Base-by-base conservation (phyloP, 2,797 vertebrate genomes). In the Pelochelys cantorii region DNA sequence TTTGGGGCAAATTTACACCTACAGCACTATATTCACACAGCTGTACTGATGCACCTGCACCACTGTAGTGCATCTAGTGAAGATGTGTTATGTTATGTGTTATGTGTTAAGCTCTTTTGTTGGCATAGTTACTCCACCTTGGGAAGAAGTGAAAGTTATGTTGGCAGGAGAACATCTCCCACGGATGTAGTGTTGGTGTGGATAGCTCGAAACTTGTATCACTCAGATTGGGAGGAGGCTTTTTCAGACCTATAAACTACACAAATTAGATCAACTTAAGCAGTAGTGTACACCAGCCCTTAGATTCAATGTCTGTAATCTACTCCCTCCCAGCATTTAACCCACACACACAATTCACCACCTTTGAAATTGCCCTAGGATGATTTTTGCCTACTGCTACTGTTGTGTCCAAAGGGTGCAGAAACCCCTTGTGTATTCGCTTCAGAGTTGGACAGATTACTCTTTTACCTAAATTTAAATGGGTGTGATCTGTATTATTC, bases 31-130 rank as follows among this genome's bases (percentile, higher is more conserved):
- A 31, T 31, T 6, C 13, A 13, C 60, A 60, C 59, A 60, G 13
- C 27, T 60, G 27, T 27, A 62, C 60, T 31, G 60, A 62, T 31
- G 29, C 6, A 31, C 27, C 29, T 62, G 60, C 60, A 62, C 29
- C 29, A 62, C 60, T 62, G 60, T 62, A 71, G 68, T 31, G 7
- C 29, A 31, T 62, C 60, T 62, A 29, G 29, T 29, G 60, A 62
- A 62, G 60, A 31, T 2, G 60, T 2, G 2, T 27, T 62, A 60
- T 60, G 27, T 11, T 11, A 1, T 2, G 29, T 2, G 2, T 27
- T 62, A 62, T 62, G 29, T 13, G 6, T 48, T 48, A 48, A 2
- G 3, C 60, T 15, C 29, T 62, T 27, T 27, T 62, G 60, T 62
- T 27, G 5, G 14, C 29, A 29, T 31, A 15, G 14, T 62, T 62